phyloP scores from a whole-genome alignment of 2,113 vertebrate genomes.

The Naja naja region DNA sequence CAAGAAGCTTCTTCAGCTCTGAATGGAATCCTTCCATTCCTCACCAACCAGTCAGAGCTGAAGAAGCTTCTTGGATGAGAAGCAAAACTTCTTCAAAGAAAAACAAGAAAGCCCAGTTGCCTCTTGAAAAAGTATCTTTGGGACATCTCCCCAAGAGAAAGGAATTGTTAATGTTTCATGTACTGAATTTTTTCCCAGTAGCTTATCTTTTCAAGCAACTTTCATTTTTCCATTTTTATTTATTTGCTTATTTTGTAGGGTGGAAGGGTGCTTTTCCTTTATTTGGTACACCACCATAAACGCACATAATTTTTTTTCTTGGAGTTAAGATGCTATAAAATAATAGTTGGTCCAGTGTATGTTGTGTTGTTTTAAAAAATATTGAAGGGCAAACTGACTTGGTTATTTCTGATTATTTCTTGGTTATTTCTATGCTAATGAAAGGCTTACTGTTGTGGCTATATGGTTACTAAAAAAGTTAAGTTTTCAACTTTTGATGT shows the following conservation, averaged over 20 bases:
- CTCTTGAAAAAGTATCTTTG: too few species aligned
- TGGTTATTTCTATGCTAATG: not conserved
- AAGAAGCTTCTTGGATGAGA: too few species aligned
- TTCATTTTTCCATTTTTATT: not conserved
- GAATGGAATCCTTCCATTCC: too few species aligned
- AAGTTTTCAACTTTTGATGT: not conserved
- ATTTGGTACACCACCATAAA: not conserved
- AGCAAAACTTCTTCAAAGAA: too few species aligned
- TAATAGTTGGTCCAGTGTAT: not conserved
- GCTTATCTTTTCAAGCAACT: not conserved
- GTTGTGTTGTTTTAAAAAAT: not conserved
- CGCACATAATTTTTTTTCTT: not conserved
- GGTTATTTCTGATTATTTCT: not conserved
- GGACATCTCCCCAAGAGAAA: not conserved
- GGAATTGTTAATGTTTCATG: not conserved
- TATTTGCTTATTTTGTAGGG: not conserved
- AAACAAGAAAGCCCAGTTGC: too few species aligned
- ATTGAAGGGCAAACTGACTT: conserved; percentile 14
- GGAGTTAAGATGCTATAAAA: not conserved
- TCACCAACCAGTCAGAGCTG: too few species aligned
- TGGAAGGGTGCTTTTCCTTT: not conserved
- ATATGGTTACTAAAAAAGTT: not conserved
- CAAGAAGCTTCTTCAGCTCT: too few species aligned
- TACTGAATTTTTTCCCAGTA: not conserved
- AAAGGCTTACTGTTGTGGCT: not conserved